A percentile compares a stretch with the other conserved stretches of the same genome.
Evolutionary conservation across 64 coral and sea anemone genomes (phyloP).

Genomic region (Catalaphyllia jardinei): DNA sequence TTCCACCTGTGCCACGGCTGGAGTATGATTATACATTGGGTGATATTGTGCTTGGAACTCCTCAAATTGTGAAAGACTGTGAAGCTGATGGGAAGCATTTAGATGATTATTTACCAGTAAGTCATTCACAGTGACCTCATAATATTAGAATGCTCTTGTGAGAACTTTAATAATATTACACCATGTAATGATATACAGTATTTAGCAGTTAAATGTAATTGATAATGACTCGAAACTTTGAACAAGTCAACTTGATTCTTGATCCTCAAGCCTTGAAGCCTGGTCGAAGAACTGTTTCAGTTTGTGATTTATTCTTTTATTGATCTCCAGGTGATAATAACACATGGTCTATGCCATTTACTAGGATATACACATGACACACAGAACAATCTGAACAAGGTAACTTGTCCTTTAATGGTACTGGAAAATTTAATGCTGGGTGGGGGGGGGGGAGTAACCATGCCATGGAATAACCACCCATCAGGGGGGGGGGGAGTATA

Average conservation of each 20-base stretch:
- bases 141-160: no score
- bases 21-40: slow-evolving; percentile 54
- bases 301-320: neutral
- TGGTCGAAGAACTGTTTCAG: no score
- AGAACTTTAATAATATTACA: no score
- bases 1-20: slow-evolving; percentile 18
- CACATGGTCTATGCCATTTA: slow-evolving; percentile 73
- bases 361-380: slow-evolving; percentile 71
- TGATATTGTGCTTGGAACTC: slow-evolving; percentile 69
- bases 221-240: no score
- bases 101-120: slow-evolving; percentile 68
- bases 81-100: slow-evolving; percentile 33
- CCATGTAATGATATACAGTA: no score
- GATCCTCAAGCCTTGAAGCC: no score
- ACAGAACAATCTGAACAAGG: slow-evolving; percentile 54
- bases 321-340: slow-evolving; percentile 56
- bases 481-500: no score
- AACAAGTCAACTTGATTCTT: no score
- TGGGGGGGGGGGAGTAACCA: no score
- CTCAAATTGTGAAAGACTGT: slow-evolving; percentile 55
- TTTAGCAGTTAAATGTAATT: no score
- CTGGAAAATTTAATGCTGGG: no score
- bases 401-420: neutral
- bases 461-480: no score
- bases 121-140: neutral